Evolutionary conservation across 2,113 vertebrate species (phyloP), one percentile per base, ranked within the genome.

Genomic region (Dasypus novemcinctus): DNA sequence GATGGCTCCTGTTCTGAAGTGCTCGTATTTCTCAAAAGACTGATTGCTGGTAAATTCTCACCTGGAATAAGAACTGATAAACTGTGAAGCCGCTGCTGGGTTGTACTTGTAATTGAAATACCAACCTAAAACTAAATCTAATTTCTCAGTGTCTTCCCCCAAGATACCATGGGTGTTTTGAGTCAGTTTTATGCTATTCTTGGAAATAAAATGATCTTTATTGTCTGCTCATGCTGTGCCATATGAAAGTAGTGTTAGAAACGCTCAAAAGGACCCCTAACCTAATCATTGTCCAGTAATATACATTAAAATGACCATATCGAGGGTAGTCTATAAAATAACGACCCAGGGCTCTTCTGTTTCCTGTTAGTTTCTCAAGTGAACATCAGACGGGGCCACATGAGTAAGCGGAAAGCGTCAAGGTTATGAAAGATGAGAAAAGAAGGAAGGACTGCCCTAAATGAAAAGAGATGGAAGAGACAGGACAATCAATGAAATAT

Each of bases 171-270:
- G 43, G 7, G 17, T 38, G 11, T 64, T 81, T 79, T 69, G 49
- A 87, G 31, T 90, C 43, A 76, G 61, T 72, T 71, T 71, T 57
- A 79, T 86, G 38, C 64, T 76, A 23, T 89, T 91, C 76, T 87
- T 69, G 96, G 71, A 90, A 76, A 80, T 81, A 79, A 81, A 96
- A 82, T n/a, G 31, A 68, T 75, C 41, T 52, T 38, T 87, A 93
- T 95, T 21, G 38, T 46, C 25, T 86, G 41, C 23, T 63, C 23
- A 12, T 66, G 23, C 29, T 93, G 12, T 80, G 41, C 78, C 18
- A 46, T 63, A 29, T 87, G 83, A 80, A 54, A 25, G 25, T 80
- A 83, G 43, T 33, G 2, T 63, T 64, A 75, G 84, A 82, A 66
- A 89, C 68, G 71, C 36, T 63, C 33, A 84, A 33, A 80, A 18